Evolutionary conservation across 2,113 vertebrate species (phyloP), one percentile per base, ranked within the genome.

Genomic region (Lipotes vexillifer): DNA sequence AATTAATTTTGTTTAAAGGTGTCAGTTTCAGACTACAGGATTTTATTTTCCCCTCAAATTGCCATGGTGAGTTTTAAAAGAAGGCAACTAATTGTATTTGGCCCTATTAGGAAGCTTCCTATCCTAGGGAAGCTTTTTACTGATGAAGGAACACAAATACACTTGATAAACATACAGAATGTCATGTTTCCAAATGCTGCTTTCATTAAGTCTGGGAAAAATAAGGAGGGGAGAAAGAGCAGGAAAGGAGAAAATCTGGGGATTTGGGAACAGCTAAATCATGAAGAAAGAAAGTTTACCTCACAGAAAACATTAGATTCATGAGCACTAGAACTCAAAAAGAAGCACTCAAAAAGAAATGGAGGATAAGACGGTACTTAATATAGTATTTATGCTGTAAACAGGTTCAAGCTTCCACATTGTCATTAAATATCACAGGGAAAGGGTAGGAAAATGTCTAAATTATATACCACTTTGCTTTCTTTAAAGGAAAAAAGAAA

Each of bases 1-100:
- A 92, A 94, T 89, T 87, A 90, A 75, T 68, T 78, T 91, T 84
- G 25, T 93, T 90, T 80, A 88, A 95, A 87, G 41, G 11, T 83
- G 6, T 93, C 25, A 36, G 6, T 83, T 59, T 88, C 49, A 95
- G 63, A 93, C 1, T 80, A 1, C 2, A 85, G 38, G 38, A 14
- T 59, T 92, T 89, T 65, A 33, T 57, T 31, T 13, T 5, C 77
- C 10, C 36, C 33, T 4, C 38, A 72, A 59, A 72, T 23, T 93
- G 57, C 23, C n/a, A 61, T 15, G 4, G 18, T 52, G 57, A 66
- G 5, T 90, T 57, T 20, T 3, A n/a, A 86, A 93, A 65, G 86
- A 89, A 61, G 8, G 8, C 14, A 96, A 49, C 27, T 36, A 93
- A 74, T 17, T n/a, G 25, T 52, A 66, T 66, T 83, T 93, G 29